Conservation (phyloP, 2,797 vertebrate genomes). For the Prionace glauca region DNA sequence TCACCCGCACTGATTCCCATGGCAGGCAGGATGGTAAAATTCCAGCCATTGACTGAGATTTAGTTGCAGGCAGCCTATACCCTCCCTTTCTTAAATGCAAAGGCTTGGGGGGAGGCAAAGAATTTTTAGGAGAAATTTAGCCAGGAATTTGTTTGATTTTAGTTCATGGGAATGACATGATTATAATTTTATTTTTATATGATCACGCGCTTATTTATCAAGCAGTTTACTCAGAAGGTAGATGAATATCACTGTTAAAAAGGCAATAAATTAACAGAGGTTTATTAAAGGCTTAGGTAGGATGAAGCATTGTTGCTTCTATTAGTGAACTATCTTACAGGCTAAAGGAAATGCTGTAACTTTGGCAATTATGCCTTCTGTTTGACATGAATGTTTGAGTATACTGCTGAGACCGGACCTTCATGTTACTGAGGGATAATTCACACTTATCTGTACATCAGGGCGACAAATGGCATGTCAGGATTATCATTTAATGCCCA, state of each 20-base stretch:
- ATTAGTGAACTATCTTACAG: not conserved
- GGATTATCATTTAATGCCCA: slow-evolving; percentile 17
- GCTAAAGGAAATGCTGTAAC: not conserved
- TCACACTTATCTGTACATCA: not conserved
- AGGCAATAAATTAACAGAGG: not conserved
- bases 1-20: too few species aligned
- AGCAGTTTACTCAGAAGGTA: not conserved
- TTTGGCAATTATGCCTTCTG: not conserved
- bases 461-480: not conserved
- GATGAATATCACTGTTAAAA: not conserved
- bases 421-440: slow-evolving; percentile 24
- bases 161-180: not conserved
- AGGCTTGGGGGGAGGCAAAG: not conserved
- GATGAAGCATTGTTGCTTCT: not conserved
- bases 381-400: slow-evolving; percentile 11
- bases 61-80: not conserved
- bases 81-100: not conserved
- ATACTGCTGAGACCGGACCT: not conserved
- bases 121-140: not conserved
- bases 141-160: not conserved
- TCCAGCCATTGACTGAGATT: not conserved
- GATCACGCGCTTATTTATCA: not conserved
- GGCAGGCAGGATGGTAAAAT: too few species aligned
- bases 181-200: not conserved
- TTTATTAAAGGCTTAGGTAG: not conserved